These are phyloP conservation scores for Tylochromis polylepis DNA, from an alignment of 2,113 vertebrate genomes.

Conservation along the genomic window DNA sequence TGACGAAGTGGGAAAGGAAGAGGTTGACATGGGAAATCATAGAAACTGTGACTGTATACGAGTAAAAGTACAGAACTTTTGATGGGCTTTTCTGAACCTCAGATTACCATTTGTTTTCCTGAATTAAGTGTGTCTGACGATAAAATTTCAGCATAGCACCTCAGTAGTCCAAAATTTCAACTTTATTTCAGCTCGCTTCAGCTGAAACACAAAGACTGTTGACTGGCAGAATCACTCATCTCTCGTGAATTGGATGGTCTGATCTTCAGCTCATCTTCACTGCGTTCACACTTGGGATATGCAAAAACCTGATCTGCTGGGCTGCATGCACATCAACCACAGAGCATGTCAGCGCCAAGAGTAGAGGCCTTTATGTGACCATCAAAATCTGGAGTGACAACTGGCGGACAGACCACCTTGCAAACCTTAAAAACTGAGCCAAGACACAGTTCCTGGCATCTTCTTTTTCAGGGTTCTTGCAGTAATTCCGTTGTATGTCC, in stretches of 20 bases:
- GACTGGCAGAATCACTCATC: neutral
- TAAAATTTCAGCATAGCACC: neutral
- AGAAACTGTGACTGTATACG: neutral
- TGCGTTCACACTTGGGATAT: neutral
- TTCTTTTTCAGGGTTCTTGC: neutral
- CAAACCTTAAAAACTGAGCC: neutral
- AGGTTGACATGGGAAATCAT: neutral
- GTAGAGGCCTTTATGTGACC: neutral
- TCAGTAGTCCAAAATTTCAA: neutral
- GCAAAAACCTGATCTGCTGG: neutral
- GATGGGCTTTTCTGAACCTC: neutral
- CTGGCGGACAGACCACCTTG: neutral
- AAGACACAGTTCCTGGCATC: neutral
- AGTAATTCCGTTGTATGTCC: neutral
- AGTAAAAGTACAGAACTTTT: neutral
- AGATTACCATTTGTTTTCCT: fast-evolving
- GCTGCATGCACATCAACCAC: neutral
- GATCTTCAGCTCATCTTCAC: neutral
- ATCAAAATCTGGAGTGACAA: neutral
- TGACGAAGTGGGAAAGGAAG: neutral
- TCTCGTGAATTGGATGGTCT: fast-evolving
- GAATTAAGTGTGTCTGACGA: neutral
- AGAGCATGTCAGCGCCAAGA: neutral
- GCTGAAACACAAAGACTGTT: neutral
- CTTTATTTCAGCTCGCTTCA: neutral